Evolutionary conservation across 1,140 invertebrate genomes (phyloP).

Genomic region (Zelostemma sp.): DNA sequence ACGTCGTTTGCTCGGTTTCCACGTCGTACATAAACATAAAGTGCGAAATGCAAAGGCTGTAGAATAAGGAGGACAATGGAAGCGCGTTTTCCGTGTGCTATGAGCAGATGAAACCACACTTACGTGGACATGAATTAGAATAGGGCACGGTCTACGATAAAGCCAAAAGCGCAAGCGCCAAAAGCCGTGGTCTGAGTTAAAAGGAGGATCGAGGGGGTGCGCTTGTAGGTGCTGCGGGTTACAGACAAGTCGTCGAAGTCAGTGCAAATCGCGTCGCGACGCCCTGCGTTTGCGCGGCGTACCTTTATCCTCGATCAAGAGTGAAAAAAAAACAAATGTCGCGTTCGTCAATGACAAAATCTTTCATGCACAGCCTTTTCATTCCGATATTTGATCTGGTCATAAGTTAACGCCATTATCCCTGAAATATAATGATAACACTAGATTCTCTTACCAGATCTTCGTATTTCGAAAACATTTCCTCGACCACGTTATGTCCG

Average conservation of each 20-base stretch:
- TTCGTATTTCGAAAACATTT: too few relatives aligned
- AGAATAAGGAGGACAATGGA: conserved; percentile 16
- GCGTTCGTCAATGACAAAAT: conserved; percentile 4
- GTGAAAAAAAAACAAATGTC: neutral
- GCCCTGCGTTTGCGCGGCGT: conserved; percentile 40
- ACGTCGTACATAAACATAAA: conserved; percentile 1
- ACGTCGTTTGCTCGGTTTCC: neutral
- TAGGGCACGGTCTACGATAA: conserved; percentile 48
- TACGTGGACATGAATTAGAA: conserved; percentile 55
- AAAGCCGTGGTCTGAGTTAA: conserved; percentile 43
- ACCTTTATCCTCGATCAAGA: neutral
- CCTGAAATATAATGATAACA: neutral
- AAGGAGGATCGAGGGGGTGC: conserved; percentile 44
- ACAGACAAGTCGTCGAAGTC: conserved; percentile 57
- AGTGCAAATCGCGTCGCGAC: conserved; percentile 63
- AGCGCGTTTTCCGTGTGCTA: conserved; percentile 33
- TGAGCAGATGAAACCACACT: conserved; percentile 38
- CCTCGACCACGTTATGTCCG: neutral
- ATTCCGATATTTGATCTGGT: too few relatives aligned
- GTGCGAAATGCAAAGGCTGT: conserved; percentile 9
- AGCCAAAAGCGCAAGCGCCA: conserved; percentile 55
- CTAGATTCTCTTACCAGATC: too few relatives aligned
- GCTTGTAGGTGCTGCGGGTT: conserved; percentile 55
- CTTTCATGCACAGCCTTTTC: too few relatives aligned
- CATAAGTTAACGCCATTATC: conserved; percentile 2